These are phyloP conservation scores for Drepanosiphum platanoidis DNA, from an alignment of 2,888 invertebrate genomes.

Conservation along the genomic window DNA sequence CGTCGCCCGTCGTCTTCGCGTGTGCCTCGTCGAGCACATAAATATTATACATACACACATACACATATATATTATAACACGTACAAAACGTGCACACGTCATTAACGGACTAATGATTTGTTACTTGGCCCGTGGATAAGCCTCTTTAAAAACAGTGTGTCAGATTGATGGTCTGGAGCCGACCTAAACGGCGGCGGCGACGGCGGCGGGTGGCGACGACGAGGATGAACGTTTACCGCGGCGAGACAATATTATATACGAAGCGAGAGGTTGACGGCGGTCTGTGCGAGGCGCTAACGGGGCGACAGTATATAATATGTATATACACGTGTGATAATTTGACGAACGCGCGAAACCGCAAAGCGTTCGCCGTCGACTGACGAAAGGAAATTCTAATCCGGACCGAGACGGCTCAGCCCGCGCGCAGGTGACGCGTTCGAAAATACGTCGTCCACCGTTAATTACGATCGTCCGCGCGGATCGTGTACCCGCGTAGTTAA, in stretches of 20 bases:
- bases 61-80: neutral
- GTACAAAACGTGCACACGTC: neutral
- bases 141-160: constrained; percentile 25
- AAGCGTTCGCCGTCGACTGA: neutral
- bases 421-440: too few species aligned
- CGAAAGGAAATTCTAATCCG: too few species aligned
- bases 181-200: neutral
- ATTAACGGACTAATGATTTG: constrained; percentile 39
- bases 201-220: too few species aligned
- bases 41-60: neutral
- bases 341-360: neutral
- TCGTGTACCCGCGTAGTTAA: too few species aligned
- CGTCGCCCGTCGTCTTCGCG: neutral
- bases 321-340: neutral
- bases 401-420: too few species aligned
- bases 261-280: neutral
- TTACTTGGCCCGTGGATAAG: neutral
- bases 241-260: neutral
- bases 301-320: too few species aligned
- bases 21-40: neutral
- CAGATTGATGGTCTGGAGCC: constrained; percentile 29
- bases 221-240: neutral
- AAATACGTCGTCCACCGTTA: too few species aligned
- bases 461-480: too few species aligned
- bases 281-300: neutral